These are phyloP conservation scores for Tortrix viridana DNA, from an alignment of 2,888 invertebrate genomes.

Conservation along the genomic window DNA sequence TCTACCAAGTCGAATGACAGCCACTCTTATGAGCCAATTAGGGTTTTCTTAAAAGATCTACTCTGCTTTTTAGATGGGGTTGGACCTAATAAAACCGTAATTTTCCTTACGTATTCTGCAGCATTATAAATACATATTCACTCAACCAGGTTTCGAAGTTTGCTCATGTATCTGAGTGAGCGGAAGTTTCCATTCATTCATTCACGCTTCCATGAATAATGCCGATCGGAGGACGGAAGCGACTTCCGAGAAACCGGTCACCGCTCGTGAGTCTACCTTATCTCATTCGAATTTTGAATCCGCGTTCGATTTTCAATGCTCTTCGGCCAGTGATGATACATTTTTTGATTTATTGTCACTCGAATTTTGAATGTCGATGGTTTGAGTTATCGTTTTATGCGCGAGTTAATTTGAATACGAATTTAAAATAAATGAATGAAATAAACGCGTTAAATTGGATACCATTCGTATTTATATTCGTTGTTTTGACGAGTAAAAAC, in stretches of 20 bases:
- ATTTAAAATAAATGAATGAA: too few species aligned
- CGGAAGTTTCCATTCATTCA: conserved; percentile 42
- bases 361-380: too few species aligned
- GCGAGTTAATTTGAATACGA: too few species aligned
- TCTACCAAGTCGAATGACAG: too few species aligned
- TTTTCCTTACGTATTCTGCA: background rate
- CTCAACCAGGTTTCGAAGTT: conserved; percentile 31
- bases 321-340: background rate
- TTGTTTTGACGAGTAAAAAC: too few species aligned
- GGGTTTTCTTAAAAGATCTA: background rate
- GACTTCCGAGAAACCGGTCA: conserved; percentile 39
- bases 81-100: conserved; percentile 1
- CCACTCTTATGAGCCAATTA: too few species aligned
- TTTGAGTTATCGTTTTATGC: too few species aligned
- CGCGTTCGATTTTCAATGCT: conserved; percentile 16
- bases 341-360: conserved; percentile 3
- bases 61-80: background rate
- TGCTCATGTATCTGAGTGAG: conserved; percentile 33
- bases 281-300: conserved; percentile 32
- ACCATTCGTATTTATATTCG: too few species aligned
- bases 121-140: conserved; percentile 27
- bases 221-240: conserved; percentile 40
- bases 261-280: conserved; percentile 35
- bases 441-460: too few species aligned
- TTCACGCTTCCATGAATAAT: conserved; percentile 39